Evolutionary conservation across 1,140 invertebrate genomes (phyloP).

Genomic region (Charaxes varanes): DNA sequence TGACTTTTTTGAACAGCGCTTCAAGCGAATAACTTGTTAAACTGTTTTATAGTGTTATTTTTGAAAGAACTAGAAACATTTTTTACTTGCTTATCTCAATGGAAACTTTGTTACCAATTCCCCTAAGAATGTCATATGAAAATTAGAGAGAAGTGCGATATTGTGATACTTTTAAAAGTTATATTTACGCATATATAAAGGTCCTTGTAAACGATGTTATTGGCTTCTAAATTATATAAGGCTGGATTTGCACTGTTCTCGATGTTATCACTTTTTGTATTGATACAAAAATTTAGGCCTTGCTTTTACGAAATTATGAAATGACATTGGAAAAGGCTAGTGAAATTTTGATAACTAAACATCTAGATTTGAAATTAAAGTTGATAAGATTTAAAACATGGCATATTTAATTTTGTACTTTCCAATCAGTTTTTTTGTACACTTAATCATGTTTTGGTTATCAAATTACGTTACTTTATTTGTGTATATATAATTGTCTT

Average conservation of each 20-base stretch:
- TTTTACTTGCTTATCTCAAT: too few species aligned
- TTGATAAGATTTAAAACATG: conserved; percentile 44
- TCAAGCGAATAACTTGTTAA: too few species aligned
- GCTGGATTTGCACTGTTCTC: conserved; percentile 27
- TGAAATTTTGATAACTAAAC: conserved; percentile 71
- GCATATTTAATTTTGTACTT: conserved; percentile 24
- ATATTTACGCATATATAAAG: conserved; percentile 17
- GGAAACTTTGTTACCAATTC: not conserved
- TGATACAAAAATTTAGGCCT: conserved; percentile 51
- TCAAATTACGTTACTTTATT: too few species aligned
- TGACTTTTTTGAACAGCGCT: too few species aligned
- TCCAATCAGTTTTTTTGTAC: too few species aligned
- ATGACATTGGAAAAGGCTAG: conserved; percentile 68
- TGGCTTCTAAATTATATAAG: conserved; percentile 31
- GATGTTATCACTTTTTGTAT: conserved; percentile 30
- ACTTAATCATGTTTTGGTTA: conserved; percentile 15
- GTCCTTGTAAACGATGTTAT: conserved; percentile 24
- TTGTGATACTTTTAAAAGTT: conserved; percentile 24
- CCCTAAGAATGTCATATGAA: conserved; percentile 5
- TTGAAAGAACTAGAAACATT: too few species aligned
- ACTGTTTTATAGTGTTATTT: too few species aligned
- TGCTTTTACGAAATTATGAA: conserved; percentile 58
- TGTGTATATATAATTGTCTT: too few species aligned
- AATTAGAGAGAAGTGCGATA: conserved; percentile 22
- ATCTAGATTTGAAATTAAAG: conserved; percentile 62